Conservation (phyloP, 2,797 vertebrate species). For the Ceryle rudis region DNA sequence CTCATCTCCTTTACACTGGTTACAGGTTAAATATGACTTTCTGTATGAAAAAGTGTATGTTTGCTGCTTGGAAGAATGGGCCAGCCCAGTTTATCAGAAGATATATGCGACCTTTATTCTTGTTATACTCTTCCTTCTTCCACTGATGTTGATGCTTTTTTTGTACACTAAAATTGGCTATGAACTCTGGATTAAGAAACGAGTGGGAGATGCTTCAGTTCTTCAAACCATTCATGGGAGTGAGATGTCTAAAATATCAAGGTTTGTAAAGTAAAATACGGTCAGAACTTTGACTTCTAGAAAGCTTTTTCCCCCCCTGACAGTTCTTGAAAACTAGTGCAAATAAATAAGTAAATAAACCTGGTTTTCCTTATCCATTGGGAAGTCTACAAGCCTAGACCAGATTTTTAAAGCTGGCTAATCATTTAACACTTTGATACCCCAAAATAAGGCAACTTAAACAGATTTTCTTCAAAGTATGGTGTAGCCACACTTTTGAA, state of each 20-base stretch:
- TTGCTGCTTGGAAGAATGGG: conserved; percentile 83
- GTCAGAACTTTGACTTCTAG: not conserved
- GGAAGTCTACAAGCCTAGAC: not conserved
- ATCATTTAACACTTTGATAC: not conserved
- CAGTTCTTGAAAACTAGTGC: not conserved
- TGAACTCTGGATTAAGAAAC: conserved; percentile 83
- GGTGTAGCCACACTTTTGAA: not conserved
- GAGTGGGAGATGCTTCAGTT: conserved; percentile 80
- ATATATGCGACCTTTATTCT: conserved; percentile 81
- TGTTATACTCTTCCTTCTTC: conserved; percentile 80
- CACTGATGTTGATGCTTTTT: conserved; percentile 78
- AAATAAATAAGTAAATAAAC: not conserved
- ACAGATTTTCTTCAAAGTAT: not conserved
- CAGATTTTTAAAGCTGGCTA: not conserved
- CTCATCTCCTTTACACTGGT: not conserved
- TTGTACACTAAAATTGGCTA: conserved; percentile 80
- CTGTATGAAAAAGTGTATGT: conserved; percentile 79
- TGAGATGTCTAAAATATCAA: conserved; percentile 82
- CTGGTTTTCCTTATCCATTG: not conserved
- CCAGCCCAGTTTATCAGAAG: conserved; percentile 76
- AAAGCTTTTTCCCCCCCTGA: accelerated
- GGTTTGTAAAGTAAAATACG: conserved; percentile 66
- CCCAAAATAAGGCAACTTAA: not conserved
- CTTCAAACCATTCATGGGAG: conserved; percentile 80
- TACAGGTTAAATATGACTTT: conserved; percentile 83